A percentile compares a stretch with the other conserved stretches of the same genome.
These are phyloP conservation scores for Drosophila birchii DNA, from an alignment of 2,888 invertebrate species.

Conservation along the genomic window DNA sequence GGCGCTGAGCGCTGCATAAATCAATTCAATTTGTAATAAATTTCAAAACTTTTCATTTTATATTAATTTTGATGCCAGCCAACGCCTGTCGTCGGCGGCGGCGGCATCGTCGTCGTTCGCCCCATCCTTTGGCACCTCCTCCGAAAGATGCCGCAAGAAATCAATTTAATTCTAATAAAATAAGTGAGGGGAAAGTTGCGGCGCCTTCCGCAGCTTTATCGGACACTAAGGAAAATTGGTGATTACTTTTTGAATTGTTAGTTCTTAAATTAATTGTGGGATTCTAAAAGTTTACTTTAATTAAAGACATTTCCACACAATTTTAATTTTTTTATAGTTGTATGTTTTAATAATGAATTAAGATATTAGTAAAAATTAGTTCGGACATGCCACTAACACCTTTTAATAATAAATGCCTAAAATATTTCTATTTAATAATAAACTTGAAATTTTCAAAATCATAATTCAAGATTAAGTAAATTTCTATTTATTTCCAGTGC, in stretches of 20 bases:
- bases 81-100: conserved; percentile 42
- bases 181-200: conserved; percentile 69
- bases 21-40: conserved; percentile 80
- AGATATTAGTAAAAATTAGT: no score
- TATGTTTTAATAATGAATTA: no score
- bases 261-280: no score
- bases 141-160: conserved; percentile 53
- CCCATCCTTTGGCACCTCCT: conserved; percentile 12
- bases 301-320: neutral
- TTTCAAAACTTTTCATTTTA: conserved; percentile 79
- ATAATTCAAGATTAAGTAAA: neutral
- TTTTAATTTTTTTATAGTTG: no score
- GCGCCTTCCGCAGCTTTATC: conserved; percentile 26
- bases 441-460: neutral
- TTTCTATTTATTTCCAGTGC: neutral
- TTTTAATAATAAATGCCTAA: neutral
- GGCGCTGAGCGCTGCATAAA: conserved; percentile 61
- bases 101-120: conserved; percentile 32
- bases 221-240: neutral
- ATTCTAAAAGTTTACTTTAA: neutral
- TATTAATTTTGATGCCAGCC: conserved; percentile 76
- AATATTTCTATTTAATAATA: neutral
- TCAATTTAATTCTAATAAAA: conserved; percentile 79
- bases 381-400: no score
- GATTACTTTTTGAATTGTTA: no score